Percentiles rank a stretch among this genome's conserved stretches.
phyloP scores from a whole-genome alignment of 1,140 invertebrate genomes.

The Oedothorax gibbosus region DNA sequence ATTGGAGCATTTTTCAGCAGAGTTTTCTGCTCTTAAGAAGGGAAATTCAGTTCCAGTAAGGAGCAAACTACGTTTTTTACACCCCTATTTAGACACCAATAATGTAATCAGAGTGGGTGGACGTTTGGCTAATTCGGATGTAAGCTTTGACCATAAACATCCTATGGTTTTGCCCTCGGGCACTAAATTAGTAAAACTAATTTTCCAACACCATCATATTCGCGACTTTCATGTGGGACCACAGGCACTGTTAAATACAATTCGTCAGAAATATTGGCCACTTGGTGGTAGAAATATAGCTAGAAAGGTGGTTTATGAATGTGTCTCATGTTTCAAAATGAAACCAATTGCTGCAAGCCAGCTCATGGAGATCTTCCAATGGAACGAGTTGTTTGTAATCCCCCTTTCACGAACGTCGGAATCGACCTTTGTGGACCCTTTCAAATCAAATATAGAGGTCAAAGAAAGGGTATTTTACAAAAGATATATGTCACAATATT shows the following conservation, averaged over 20 bases:
- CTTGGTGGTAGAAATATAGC: conserved; percentile 6
- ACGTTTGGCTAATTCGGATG: conserved; percentile 64
- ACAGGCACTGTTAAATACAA: conserved; percentile 1
- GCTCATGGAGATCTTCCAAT: conserved; percentile 24
- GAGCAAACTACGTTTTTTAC: conserved; percentile 53
- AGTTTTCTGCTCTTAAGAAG: conserved; percentile 2
- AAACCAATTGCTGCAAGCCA: conserved; percentile 19
- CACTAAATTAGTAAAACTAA: conserved; percentile 4
- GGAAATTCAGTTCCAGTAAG: not conserved
- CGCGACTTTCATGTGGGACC: conserved; percentile 3
- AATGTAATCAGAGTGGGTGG: conserved; percentile 68
- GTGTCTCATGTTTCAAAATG: not conserved
- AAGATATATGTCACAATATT: conserved; percentile 9
- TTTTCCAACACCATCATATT: conserved; percentile 18
- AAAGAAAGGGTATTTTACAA: not conserved
- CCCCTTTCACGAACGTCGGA: not conserved
- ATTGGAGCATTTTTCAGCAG: not conserved
- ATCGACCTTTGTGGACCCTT: conserved; percentile 4
- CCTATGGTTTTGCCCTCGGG: conserved; percentile 66
- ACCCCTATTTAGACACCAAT: conserved; percentile 66
- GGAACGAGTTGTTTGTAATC: conserved; percentile 1
- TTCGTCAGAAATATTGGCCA: conserved; percentile 18
- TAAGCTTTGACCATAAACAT: conserved; percentile 66
- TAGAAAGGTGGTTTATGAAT: not conserved
- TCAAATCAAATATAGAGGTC: conserved; percentile 1